Base-by-base conservation (phyloP, 2,797 vertebrate species). In the Halcyon badia region DNA sequence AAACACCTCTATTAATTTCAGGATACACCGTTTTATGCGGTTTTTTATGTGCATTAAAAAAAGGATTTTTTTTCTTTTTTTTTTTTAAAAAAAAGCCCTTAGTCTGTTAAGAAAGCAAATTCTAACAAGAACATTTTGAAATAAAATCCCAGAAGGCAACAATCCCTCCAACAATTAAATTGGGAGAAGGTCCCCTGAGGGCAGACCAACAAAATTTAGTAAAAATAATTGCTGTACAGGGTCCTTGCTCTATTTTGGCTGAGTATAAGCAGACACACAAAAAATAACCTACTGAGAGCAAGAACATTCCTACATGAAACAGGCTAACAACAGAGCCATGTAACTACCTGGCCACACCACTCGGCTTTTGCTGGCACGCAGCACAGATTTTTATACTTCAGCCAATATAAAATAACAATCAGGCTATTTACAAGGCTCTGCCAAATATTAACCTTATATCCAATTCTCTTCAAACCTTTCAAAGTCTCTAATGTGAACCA, bases 391-490 rank as follows among this genome's bases (percentile, higher is more conserved):
- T 96, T 97, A 98, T 98, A 97, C 96, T 97, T 97, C 78, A 96
- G 94, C 97, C 98, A 97, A 98, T 98, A 98, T 98, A 98, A 98
- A 98, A 98, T 97, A 98, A 98, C 98, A 98, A 97, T 98, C 98
- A 91, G 97, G 95, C 97, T 97, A 98, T 98, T 98, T 98, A 98
- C 98, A 98, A 98, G 97, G 97, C 97, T 97, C 97, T 98, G 98
- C 97, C 98, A 97, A 98, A 98, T 98, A 98, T 98, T 98, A 98
- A 97, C 98, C 98, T 98, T 98, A 94, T 97, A 97, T 97, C 97
- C 97, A 98, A 96, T 97, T 98, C 97, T 96, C 96, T 96, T 96
- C 96, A 97, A 97, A 94, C 95, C 97, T 98, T 98, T 97, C 96
- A 95, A 97, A 97, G 95, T 94, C 95, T 96, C 96, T 98, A 98